Conservation (phyloP, 2,113 vertebrate genomes). For the Theropithecus gelada region DNA sequence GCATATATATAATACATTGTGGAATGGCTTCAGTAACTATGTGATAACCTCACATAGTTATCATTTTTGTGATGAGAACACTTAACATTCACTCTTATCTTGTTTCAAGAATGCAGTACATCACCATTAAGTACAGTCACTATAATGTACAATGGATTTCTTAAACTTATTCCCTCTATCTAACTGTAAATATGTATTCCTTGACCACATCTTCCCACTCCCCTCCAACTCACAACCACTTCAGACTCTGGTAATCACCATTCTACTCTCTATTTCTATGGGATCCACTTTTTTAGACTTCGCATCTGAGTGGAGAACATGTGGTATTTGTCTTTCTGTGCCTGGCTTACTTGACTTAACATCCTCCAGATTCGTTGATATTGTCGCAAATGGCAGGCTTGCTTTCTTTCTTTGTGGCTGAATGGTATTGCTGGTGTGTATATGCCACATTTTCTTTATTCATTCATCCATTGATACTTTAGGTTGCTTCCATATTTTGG, state of each 20-base stretch:
- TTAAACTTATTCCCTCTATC: neutral
- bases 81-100: neutral
- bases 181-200: neutral
- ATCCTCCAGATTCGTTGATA: neutral
- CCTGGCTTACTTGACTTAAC: neutral
- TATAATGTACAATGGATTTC: neutral
- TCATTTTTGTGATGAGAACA: neutral
- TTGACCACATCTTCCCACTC: neutral
- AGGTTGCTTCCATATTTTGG: neutral
- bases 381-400: neutral
- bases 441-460: neutral
- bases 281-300: neutral
- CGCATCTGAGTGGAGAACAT: neutral
- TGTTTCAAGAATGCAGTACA: neutral
- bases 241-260: neutral
- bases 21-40: neutral
- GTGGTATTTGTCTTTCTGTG: neutral
- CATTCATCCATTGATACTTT: neutral
- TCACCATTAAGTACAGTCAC: neutral
- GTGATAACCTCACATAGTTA: neutral
- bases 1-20: neutral
- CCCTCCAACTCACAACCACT: neutral
- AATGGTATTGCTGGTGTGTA: neutral
- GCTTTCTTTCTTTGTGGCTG: neutral
- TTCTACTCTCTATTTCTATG: neutral